A percentile compares a stretch with the other conserved stretches of the same genome.
These are phyloP conservation scores for Nowickia ferox DNA, from an alignment of 2,888 invertebrate genomes.

Conservation along the genomic window DNA sequence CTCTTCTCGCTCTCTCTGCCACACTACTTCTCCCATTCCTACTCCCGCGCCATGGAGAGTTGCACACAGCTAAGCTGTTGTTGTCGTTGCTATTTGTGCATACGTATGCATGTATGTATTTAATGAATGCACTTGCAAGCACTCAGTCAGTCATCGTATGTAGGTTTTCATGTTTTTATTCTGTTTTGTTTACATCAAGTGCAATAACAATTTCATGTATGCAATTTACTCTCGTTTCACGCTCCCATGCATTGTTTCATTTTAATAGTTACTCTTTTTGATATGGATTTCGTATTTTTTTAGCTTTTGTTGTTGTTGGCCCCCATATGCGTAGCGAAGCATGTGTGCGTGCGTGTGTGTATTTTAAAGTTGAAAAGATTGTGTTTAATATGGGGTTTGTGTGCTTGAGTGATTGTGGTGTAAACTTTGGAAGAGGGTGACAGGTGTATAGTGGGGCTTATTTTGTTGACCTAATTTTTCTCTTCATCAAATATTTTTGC, in stretches of 20 bases:
- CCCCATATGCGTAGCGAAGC: constrained; percentile 53
- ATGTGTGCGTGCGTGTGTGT: constrained; percentile 32
- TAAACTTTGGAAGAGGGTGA: constrained; percentile 40
- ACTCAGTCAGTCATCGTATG: constrained; percentile 36
- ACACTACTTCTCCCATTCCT: background rate
- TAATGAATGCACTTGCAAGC: constrained; percentile 66
- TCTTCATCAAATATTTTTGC: constrained; percentile 76
- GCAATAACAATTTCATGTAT: constrained; percentile 67
- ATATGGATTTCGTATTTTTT: constrained; percentile 8
- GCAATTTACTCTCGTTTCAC: constrained; percentile 64
- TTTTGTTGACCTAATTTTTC: constrained; percentile 81
- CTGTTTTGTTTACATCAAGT: constrained; percentile 69
- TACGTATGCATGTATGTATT: background rate
- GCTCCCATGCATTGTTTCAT: constrained; percentile 44
- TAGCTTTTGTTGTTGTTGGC: constrained; percentile 52
- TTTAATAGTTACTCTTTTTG: constrained; percentile 15
- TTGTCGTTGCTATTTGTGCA: constrained; percentile 24
- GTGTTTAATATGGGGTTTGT: constrained; percentile 44
- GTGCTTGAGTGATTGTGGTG: constrained; percentile 47
- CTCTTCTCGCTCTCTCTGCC: background rate
- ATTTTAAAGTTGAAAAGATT: constrained; percentile 37
- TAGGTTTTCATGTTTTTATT: constrained; percentile 57
- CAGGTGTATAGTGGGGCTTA: constrained; percentile 74
- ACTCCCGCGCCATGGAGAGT: constrained; percentile 15
- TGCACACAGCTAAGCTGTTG: constrained; percentile 22